Evolutionary conservation across 2,113 vertebrate species (phyloP), one percentile per base, ranked within the genome.

Genomic region (Fregetta grallaria): DNA sequence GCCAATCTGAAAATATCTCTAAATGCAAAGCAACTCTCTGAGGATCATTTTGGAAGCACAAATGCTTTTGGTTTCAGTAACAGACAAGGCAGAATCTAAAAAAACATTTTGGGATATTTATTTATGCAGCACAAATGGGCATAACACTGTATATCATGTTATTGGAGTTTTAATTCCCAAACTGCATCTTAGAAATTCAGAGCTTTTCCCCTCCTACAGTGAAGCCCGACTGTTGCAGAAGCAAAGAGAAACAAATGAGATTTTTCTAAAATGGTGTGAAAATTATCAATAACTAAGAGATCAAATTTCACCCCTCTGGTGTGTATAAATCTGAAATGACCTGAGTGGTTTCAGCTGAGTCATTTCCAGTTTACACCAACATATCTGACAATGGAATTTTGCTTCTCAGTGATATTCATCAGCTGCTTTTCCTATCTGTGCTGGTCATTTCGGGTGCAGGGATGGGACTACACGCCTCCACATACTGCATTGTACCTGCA

Each of bases 41-140:
- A 92, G 88, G 97, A 93, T 90, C 84, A 86, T 86, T 96, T 95
- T 97, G 92, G 96, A 97, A 96, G 76, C 73, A 89, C 29, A 34
- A 90, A 79, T 86, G 59, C 36, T 36, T 97, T 97, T 93, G 67
- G 83, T 96, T 98, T 97, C 81, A 95, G 90, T 78, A 97, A 95
- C 1, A 95, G 82, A 96, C 45, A 52, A 95, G 86, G 83, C 45
- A 84, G 67, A 95, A 83, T 96, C 85, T 95, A 96, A 94, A 98
- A 98, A 98, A 95, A 61, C 55, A 82, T 95, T 97, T 96, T 88
- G 53, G 74, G 94, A 78, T 97, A 96, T 98, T 98, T 98, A 98
- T 98, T 98, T 98, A 94, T 92, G 84, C 56, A 96, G 73, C 71
- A 87, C 59, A 94, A 97, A 97, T 92, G 85, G 89, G 47, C 93